Base-by-base conservation (phyloP, 2,797 vertebrate species). In the Champsocephalus esox region DNA sequence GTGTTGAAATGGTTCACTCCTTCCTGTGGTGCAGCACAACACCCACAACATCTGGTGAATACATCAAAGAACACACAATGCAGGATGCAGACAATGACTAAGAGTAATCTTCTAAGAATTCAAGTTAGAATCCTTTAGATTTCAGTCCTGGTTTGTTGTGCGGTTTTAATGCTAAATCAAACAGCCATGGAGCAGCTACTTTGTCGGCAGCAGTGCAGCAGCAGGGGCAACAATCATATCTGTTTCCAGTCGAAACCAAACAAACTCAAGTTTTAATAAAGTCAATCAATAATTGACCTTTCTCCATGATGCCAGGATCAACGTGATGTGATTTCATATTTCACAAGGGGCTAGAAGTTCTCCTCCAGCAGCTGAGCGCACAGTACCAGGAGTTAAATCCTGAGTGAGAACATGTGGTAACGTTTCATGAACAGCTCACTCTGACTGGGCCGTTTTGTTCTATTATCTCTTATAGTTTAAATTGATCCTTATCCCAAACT, bases 1-100 rank as follows among this genome's bases (percentile, higher is more conserved):
- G 34, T 56, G 79, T 79, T 70, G 54, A 61, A 51, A 56, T 70
- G 74, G 41, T 28, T 28, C 24, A 28, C 70, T 89, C 49, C 59
- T 70, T 70, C 52, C 8, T 38, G 34, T 38, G 34, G 2, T 38
- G 34, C 34, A 38, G 34, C 34, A 38, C 34, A 38, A 73, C 74
- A 38, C 52, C 58, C 46, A 70, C 11, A 45, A 68, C 4, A 57
- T 71, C 28, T 67, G 46, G 66, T 73, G 13, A 87, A 58, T 66
- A 34, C 48, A 68, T 59, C 5, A 55, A 77, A 67, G 48, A 56
- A 43, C 24, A 71, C 58, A 45, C 16, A 9, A 54, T 66, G 32
- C 54, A 5, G 12, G 8, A 73, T 69, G 65, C 46, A 80, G 66
- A 82, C 60, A 59, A 41, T 32, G 4, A 46, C 11, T 43, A 43